Evolutionary conservation across 2,888 invertebrate species (phyloP).

Genomic region (Neoitamus cyanurus): DNA sequence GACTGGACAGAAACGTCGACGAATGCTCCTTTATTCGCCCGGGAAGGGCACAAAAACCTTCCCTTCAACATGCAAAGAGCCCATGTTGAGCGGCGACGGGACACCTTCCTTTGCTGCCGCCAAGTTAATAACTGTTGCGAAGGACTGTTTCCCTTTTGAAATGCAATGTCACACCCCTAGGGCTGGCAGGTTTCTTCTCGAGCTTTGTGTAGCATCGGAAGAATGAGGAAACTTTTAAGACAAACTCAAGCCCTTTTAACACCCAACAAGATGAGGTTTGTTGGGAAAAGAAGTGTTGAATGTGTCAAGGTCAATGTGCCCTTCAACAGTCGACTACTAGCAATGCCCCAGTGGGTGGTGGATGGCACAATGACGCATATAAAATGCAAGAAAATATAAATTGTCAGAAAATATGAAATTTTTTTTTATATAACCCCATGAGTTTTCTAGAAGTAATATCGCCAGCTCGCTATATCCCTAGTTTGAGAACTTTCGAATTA

Average conservation of each 20-base stretch:
- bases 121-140: background rate
- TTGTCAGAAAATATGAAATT: background rate
- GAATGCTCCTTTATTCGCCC: background rate
- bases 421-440: background rate
- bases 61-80: background rate
- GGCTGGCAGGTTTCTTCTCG: background rate
- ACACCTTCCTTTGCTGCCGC: background rate
- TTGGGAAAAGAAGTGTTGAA: background rate
- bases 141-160: conserved; percentile 12
- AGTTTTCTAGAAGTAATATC: background rate
- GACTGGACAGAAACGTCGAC: background rate
- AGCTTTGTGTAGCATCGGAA: background rate
- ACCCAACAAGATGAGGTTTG: background rate
- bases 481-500: background rate
- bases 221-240: background rate
- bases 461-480: background rate
- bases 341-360: no score
- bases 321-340: no score
- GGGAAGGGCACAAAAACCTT: background rate
- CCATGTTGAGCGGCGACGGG: background rate
- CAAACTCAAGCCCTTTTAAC: background rate
- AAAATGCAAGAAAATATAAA: background rate
- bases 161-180: background rate
- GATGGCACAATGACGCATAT: background rate
- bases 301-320: background rate